Percentiles rank a stretch among this genome's conserved stretches.
Conservation (phyloP, 2,113 vertebrate genomes). For the Campylorhamphus procurvoides region DNA sequence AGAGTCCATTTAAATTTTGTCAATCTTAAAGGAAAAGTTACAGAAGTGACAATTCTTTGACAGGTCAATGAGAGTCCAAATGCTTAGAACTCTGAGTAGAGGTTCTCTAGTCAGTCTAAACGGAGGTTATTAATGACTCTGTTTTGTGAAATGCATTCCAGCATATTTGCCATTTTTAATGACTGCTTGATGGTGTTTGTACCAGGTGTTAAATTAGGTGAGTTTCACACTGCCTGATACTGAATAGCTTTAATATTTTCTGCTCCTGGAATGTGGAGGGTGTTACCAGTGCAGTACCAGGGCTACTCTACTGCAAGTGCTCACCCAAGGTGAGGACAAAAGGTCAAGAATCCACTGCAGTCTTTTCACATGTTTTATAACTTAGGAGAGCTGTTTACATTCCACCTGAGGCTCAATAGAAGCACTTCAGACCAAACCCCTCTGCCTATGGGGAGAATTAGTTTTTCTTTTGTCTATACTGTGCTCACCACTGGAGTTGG, state of each 20-base stretch:
- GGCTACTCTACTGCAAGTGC: neutral
- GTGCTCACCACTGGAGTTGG: neutral
- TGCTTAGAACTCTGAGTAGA: neutral
- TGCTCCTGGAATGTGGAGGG: accelerated
- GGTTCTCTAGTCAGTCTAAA: neutral
- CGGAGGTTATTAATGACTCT: neutral
- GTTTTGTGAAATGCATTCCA: neutral
- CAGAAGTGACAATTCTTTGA: neutral
- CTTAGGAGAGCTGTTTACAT: neutral
- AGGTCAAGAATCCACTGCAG: neutral
- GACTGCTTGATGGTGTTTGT: neutral
- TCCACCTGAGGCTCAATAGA: neutral
- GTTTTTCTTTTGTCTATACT: neutral
- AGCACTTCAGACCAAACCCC: neutral
- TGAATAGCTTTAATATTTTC: neutral
- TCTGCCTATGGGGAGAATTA: neutral
- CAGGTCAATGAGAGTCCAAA: neutral
- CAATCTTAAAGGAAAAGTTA: neutral
- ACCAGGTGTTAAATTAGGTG: neutral
- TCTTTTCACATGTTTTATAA: neutral
- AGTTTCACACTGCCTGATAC: neutral
- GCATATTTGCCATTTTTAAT: neutral
- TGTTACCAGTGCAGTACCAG: neutral
- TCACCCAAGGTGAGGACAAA: neutral
- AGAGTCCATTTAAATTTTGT: neutral